These are phyloP conservation scores for Thymallus thymallus DNA, from an alignment of 2,113 vertebrate species.

Conservation along the genomic window DNA sequence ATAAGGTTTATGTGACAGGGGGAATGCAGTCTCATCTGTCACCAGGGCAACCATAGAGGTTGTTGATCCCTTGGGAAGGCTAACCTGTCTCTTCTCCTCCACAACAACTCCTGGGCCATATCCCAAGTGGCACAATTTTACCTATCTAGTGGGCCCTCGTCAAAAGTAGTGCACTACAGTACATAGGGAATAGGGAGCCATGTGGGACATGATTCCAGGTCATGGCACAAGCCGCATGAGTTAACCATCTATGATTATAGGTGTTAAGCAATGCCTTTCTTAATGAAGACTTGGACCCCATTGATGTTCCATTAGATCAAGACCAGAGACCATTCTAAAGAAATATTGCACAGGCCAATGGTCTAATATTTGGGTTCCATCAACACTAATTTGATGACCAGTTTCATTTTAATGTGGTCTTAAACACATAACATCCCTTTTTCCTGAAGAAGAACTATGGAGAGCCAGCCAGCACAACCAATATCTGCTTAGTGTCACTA, in stretches of 20 bases:
- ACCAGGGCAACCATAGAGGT: conserved; percentile 67
- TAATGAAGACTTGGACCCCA: conserved; percentile 11
- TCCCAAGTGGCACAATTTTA: no score
- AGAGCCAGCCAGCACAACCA: conserved; percentile 41
- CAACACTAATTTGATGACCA: conserved; percentile 46
- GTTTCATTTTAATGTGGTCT: conserved; percentile 6
- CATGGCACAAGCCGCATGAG: conserved; percentile 34
- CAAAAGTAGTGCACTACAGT: no score
- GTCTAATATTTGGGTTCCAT: background rate
- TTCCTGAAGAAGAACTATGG: conserved; percentile 46
- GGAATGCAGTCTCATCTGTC: conserved; percentile 67
- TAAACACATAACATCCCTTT: conserved; percentile 14
- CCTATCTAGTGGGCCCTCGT: conserved; percentile 10
- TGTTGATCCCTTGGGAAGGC: conserved; percentile 69
- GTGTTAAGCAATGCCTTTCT: conserved; percentile 35
- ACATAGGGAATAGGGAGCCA: no score
- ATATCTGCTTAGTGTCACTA: conserved; percentile 37
- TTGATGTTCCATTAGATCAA: conserved; percentile 2
- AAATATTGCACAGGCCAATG: conserved; percentile 11
- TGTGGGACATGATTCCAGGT: background rate
- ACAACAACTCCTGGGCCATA: conserved; percentile 10
- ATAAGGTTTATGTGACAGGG: conserved; percentile 77
- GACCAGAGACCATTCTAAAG: background rate
- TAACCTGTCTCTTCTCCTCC: conserved; percentile 50
- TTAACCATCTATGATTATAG: conserved; percentile 45